Evolutionary conservation across 2,113 vertebrate genomes (phyloP).

Genomic region (Semicossyphus pulcher): DNA sequence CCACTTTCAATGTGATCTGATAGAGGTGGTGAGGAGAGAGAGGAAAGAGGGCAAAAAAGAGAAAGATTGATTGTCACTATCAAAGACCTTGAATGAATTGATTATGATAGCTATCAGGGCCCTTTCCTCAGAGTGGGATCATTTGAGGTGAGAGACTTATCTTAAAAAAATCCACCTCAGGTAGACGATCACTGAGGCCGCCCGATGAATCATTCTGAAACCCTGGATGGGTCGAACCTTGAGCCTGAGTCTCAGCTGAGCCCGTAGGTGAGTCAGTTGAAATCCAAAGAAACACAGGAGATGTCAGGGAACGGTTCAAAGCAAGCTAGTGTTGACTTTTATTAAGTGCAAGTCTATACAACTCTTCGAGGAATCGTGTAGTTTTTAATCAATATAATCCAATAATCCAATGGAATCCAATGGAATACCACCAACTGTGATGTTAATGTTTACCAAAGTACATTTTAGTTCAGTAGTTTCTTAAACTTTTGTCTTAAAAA

Average conservation of each 20-base stretch:
- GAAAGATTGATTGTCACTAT: neutral
- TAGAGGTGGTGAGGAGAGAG: too few species aligned
- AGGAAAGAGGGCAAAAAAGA: too few species aligned
- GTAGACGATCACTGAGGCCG: neutral
- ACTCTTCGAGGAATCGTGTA: too few species aligned
- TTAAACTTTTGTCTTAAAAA: neutral
- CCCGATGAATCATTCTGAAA: neutral
- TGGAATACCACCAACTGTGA: too few species aligned
- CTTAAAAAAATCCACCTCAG: neutral
- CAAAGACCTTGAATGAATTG: neutral
- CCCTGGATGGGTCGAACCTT: neutral
- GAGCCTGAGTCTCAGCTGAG: constrained; percentile 2
- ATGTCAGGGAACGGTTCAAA: neutral
- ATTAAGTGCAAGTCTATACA: neutral
- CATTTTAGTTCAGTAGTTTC: neutral
- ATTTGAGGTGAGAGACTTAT: neutral
- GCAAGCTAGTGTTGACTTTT: neutral
- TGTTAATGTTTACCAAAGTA: neutral
- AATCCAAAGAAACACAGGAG: neutral
- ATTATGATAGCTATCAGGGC: neutral
- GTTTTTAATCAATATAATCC: too few species aligned
- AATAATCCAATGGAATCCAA: too few species aligned
- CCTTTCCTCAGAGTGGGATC: neutral
- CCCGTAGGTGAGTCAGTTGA: neutral
- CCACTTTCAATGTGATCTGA: too few species aligned